These are phyloP conservation scores for Netelia virgata DNA, from an alignment of 2,888 invertebrate species.

Conservation along the genomic window DNA sequence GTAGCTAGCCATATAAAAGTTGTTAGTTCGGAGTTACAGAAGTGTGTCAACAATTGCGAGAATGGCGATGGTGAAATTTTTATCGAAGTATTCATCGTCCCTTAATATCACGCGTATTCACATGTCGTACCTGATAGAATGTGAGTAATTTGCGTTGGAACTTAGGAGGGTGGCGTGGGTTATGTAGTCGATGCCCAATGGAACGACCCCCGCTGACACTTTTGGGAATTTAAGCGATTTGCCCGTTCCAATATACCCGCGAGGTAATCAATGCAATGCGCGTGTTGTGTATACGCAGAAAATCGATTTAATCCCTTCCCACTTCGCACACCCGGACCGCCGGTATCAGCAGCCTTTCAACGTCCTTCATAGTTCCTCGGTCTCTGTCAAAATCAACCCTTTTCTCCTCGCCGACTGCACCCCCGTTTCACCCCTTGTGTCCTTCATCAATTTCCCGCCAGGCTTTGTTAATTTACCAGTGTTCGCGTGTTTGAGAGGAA, in stretches of 20 bases:
- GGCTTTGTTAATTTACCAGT: constrained; percentile 60
- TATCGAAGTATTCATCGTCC: neutral
- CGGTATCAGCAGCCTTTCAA: constrained; percentile 47
- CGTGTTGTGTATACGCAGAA: constrained; percentile 56
- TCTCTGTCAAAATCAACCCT: constrained; percentile 37
- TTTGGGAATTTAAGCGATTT: constrained; percentile 58
- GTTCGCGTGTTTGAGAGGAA: constrained; percentile 46
- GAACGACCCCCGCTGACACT: constrained; percentile 36
- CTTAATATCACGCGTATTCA: neutral
- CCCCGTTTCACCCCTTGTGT: neutral
- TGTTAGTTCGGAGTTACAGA: too few relatives aligned
- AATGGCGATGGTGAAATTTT: neutral
- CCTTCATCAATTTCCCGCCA: neutral
- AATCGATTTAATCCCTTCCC: constrained; percentile 55
- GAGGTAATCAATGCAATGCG: constrained; percentile 57
- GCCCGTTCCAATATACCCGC: constrained; percentile 49
- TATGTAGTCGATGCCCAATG: constrained; percentile 2
- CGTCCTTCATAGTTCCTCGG: constrained; percentile 30
- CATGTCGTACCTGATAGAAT: constrained; percentile 6
- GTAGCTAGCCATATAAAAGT: too few relatives aligned
- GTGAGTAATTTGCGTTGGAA: constrained; percentile 21
- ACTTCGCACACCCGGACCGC: constrained; percentile 32
- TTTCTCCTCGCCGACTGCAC: neutral
- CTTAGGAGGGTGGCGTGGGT: constrained; percentile 10
- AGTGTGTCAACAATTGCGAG: too few relatives aligned